Evolutionary conservation across 2,888 invertebrate genomes (phyloP).

Genomic region (Mycalesis mineus): DNA sequence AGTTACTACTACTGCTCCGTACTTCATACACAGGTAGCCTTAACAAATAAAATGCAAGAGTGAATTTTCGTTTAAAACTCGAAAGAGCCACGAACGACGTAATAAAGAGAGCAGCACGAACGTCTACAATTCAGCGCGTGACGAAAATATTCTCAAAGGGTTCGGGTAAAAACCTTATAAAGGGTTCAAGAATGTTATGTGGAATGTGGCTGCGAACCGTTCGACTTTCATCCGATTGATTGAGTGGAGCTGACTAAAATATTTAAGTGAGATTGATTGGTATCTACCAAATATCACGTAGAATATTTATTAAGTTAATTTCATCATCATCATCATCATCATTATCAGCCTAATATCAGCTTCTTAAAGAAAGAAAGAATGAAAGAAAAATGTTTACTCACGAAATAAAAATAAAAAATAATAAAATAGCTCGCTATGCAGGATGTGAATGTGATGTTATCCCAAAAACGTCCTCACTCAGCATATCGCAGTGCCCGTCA

Average conservation of each 20-base stretch:
- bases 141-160: constrained; percentile 1
- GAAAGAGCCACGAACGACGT: neutral
- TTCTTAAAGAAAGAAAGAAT: too few species aligned
- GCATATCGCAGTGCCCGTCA: too few species aligned
- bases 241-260: neutral
- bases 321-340: too few species aligned
- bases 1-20: too few species aligned
- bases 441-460: too few species aligned
- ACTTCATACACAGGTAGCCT: neutral
- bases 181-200: neutral
- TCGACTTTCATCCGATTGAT: neutral
- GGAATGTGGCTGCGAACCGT: neutral
- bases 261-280: neutral
- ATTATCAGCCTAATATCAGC: too few species aligned
- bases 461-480: too few species aligned
- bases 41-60: neutral
- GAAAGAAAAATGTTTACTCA: too few species aligned
- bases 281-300: neutral
- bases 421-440: too few species aligned
- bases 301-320: too few species aligned
- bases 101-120: neutral
- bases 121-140: neutral
- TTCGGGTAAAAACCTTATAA: neutral
- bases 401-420: too few species aligned
- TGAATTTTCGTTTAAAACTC: neutral